phyloP scores from a whole-genome alignment of 2,113 vertebrate species.

The Leiothrix lutea region DNA sequence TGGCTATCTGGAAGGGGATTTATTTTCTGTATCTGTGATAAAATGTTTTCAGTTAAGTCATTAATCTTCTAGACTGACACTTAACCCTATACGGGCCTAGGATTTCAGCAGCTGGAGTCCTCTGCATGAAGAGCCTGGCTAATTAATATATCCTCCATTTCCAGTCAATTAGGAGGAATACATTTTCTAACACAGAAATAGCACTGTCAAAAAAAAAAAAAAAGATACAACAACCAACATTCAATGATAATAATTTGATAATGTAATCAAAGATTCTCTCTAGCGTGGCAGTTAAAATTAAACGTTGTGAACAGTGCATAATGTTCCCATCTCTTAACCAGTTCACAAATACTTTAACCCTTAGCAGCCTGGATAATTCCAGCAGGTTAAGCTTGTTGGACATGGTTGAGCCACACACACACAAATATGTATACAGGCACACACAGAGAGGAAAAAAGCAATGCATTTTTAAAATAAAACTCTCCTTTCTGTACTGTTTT shows the following conservation, averaged over 20 bases:
- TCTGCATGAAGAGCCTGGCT: not conserved
- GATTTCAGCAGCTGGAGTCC: not conserved
- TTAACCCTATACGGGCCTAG: not conserved
- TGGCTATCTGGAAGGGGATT: not conserved
- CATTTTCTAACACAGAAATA: slow-evolving; percentile 12
- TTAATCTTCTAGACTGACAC: slow-evolving; percentile 15
- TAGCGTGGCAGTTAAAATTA: not conserved
- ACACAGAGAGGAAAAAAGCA: not conserved
- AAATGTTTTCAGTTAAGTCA: slow-evolving; percentile 11
- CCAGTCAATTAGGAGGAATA: not conserved
- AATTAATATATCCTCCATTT: not conserved
- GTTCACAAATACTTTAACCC: slow-evolving; percentile 23
- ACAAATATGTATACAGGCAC: accelerated
- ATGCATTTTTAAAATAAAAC: not conserved
- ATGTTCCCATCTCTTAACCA: slow-evolving; percentile 15
- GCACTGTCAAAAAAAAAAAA: not conserved
- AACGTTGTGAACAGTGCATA: slow-evolving; percentile 8
- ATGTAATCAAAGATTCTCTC: slow-evolving; percentile 45
- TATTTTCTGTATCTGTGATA: slow-evolving; percentile 9
- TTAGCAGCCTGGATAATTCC: not conserved
- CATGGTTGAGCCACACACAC: not conserved
- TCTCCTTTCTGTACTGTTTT: not conserved
- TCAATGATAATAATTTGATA: slow-evolving; percentile 36
- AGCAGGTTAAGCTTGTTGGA: not conserved
- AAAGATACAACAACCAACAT: not conserved